phyloP scores from a whole-genome alignment of 2,113 vertebrate species.

The Xenopus borealis region DNA sequence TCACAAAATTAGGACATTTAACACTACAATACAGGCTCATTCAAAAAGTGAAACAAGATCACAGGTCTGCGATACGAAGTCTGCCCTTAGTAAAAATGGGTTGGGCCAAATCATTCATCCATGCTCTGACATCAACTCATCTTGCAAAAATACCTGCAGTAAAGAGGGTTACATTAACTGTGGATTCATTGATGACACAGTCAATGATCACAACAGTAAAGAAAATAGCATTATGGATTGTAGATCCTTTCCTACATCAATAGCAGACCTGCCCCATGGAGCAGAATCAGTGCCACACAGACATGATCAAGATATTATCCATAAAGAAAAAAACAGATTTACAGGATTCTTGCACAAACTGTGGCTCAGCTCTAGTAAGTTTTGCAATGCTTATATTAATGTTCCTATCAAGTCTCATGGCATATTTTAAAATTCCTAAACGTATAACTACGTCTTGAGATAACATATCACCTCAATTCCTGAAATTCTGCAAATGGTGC shows the following conservation, averaged over 20 bases:
- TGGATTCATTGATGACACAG: conserved; percentile 63
- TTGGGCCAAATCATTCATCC: conserved; percentile 28
- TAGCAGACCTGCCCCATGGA: not conserved
- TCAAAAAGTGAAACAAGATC: not conserved
- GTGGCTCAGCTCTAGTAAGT: not conserved
- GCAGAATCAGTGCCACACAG: not conserved
- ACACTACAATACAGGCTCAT: not conserved
- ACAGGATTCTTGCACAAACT: conserved; percentile 15
- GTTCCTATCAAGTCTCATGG: too few species aligned
- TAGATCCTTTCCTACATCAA: not conserved
- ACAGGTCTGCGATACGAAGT: not conserved
- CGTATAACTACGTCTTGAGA: too few species aligned
- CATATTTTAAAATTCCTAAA: too few species aligned
- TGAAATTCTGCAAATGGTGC: too few species aligned
- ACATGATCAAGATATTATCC: not conserved
- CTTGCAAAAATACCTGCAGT: conserved; percentile 49
- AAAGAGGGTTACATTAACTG: conserved; percentile 62
- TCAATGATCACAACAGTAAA: conserved; percentile 16
- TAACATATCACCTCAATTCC: too few species aligned
- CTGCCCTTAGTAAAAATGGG: not conserved
- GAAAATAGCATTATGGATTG: conserved; percentile 22
- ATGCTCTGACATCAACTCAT: conserved; percentile 29
- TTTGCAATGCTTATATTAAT: too few species aligned
- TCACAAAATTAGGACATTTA: conserved; percentile 9
- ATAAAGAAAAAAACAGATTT: not conserved